Evolutionary conservation across 2,888 invertebrate genomes (phyloP).

Genomic region (Synergus japonicus): DNA sequence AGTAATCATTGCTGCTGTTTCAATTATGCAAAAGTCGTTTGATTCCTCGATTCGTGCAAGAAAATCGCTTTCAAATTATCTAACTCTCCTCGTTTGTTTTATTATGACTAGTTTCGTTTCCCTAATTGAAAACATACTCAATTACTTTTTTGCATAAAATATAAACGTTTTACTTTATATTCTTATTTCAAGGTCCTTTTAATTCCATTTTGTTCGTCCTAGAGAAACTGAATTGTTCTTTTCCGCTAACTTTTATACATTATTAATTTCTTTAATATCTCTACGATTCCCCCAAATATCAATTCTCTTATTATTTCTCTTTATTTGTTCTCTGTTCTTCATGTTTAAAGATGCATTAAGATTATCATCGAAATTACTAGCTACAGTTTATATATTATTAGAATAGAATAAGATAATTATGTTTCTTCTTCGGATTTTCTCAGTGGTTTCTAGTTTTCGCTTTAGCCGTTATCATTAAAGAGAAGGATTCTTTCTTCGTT

Average conservation of each 20-base stretch:
- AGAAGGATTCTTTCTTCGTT: too few species aligned
- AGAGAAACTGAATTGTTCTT: neutral
- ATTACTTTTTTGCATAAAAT: conserved; percentile 31
- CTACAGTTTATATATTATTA: too few species aligned
- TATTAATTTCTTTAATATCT: too few species aligned
- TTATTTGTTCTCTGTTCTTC: too few species aligned
- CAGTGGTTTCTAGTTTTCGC: too few species aligned
- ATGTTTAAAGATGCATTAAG: too few species aligned
- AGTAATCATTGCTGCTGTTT: conserved; percentile 54
- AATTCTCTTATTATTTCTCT: too few species aligned
- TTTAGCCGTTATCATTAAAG: too few species aligned
- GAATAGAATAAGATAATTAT: too few species aligned
- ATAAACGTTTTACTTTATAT: conserved; percentile 1
- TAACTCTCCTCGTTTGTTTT: conserved; percentile 5
- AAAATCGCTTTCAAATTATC: conserved; percentile 23
- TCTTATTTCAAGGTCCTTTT: neutral
- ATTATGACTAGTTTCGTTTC: conserved; percentile 21
- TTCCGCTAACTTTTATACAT: neutral
- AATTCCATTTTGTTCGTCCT: neutral
- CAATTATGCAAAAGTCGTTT: conserved; percentile 56
- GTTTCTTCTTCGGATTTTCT: too few species aligned
- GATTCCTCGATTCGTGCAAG: conserved; percentile 19
- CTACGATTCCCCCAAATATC: too few species aligned
- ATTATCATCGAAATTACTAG: too few species aligned
- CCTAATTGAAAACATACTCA: neutral